Evolutionary conservation across 2,113 vertebrate species (phyloP), one percentile per base, ranked within the genome.

Genomic region (Melanerpes formicivorus): DNA sequence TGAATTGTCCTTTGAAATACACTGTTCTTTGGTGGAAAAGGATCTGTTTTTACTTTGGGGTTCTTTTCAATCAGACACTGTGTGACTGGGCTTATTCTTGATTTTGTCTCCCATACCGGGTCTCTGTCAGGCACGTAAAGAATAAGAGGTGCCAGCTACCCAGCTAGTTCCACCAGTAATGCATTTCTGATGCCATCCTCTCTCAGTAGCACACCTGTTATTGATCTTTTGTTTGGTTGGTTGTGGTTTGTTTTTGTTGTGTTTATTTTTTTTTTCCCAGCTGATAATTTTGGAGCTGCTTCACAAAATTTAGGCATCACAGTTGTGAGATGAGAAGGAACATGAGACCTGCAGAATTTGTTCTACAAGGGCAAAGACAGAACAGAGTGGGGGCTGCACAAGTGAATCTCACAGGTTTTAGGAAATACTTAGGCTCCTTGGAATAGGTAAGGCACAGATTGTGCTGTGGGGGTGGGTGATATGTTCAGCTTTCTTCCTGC

Each of bases 1-100:
- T 83, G 67, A 87, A 34, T 1, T 84, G n/a, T 58, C 69, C 40
- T 80, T 91, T 81, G 90, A 78, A 90, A 87, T 84, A 52, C 17
- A 30, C 32, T 19, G 10, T 77, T 48, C 22, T 37, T 69, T 54
- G 48, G 42, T 2, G 75, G 80, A 76, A 94, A 94, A 74, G 40
- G 48, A 25, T 77, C 80, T 88, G 5, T 48, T 81, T 88, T 83
- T 88, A 87, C 16, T 23, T 76, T 89, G 71, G 63, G 54, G 42
- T 59, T 34, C 34, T 80, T 95, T 82, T 79, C 60, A 91, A 17
- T 81, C 77, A 80, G 65, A 40, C 37, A 90, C 23, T 2, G 2
- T 44, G 54, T 78, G 82, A 34, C 59, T 11, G 3, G 27, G 40
- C 42, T 84, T 14, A 3, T 80, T 79, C 18, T 73, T 46, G 16